Conservation (phyloP, 2,113 vertebrate species). For the Scatophagus argus region DNA sequence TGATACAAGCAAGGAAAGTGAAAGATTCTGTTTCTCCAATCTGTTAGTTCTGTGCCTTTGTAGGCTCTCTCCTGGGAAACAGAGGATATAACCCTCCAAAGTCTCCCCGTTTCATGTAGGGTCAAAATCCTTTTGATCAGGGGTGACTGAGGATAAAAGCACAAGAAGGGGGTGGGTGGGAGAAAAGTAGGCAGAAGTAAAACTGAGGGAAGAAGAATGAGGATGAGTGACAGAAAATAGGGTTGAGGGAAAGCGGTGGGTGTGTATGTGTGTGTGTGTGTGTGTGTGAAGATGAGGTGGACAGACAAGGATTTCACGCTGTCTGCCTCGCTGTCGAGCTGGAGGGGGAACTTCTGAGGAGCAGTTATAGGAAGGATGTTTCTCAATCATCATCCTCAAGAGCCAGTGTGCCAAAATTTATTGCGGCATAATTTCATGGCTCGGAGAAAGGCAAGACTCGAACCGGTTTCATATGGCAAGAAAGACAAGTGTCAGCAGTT, state of each 20-base stretch:
- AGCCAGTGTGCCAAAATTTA: conserved; percentile 16
- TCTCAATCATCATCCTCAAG: conserved; percentile 30
- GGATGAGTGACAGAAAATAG: conserved; percentile 50
- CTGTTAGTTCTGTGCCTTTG: conserved; percentile 65
- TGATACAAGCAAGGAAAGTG: conserved; percentile 49
- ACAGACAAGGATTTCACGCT: conserved; percentile 65
- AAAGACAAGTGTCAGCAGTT: conserved; percentile 68
- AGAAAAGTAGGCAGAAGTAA: conserved; percentile 21
- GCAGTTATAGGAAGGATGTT: conserved; percentile 45
- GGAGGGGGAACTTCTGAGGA: conserved; percentile 11
- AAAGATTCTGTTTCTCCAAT: conserved; percentile 54
- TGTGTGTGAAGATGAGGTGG: conserved; percentile 49
- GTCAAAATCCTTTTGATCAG: conserved; percentile 71
- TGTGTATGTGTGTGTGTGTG: background rate
- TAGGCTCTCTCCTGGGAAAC: conserved; percentile 57
- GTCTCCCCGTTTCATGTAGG: conserved; percentile 53
- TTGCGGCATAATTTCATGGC: conserved; percentile 1
- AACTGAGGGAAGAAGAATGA: conserved; percentile 41
- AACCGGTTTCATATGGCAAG: conserved; percentile 48
- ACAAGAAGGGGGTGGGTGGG: background rate
- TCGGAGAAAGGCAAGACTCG: conserved; percentile 8
- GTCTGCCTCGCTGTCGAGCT: conserved; percentile 42
- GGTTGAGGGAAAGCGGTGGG: background rate
- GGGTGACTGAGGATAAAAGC: conserved; percentile 58
- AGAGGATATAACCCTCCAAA: conserved; percentile 47